Base-by-base conservation (phyloP, 1,140 invertebrate genomes). In the Heliconius eleuchia region DNA sequence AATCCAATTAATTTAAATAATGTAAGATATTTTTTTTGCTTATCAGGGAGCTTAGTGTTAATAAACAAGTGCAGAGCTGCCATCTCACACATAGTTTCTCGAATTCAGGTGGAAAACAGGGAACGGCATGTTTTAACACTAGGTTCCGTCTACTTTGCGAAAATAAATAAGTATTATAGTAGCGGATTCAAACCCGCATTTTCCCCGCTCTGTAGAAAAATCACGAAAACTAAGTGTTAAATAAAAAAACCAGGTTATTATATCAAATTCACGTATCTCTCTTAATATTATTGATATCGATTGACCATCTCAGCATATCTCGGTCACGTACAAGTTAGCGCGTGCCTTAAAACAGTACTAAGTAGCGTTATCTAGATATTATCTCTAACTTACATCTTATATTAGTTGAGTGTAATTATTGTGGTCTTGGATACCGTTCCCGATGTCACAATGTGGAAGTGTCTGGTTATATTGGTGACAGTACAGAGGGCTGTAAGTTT, bases 401-500 rank as follows among this genome's bases (percentile, higher is more conserved):
- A 76, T 55, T 70, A 76, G 60, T 19, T n/a, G 18, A 60, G 23
- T 23, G 23, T 27, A n/a, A 46, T 16, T n/a, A 7, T 52, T 79
- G 23, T 27, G 23, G n/a, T 74, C 34, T 79, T 78, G 34, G 30
- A 57, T 19, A 52, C 8, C 39, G 37, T 71, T 55, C 42, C 60
- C 46, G 46, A 74, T 79, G 78, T 73, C 46, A 79, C 72, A 57
- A 80, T 79, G 83, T 87, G 83, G 77, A 90, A 87, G 78, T 85
- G 79, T 83, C n/a, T 84, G 52, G 37, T 87, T 70, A 66, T 85
- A 27, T 73, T 85, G 27, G 70, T 80, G 9, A 71, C 86, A 4
- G 72, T 80, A 73, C 70, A 83, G 23, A 79, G 79, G 72, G 74
- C 73, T 76, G 89, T 89, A 80, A 89, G 88, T 86, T 52, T 74